These are phyloP conservation scores for Blennius ocellaris DNA, from an alignment of 2,113 vertebrate genomes.

Conservation along the genomic window DNA sequence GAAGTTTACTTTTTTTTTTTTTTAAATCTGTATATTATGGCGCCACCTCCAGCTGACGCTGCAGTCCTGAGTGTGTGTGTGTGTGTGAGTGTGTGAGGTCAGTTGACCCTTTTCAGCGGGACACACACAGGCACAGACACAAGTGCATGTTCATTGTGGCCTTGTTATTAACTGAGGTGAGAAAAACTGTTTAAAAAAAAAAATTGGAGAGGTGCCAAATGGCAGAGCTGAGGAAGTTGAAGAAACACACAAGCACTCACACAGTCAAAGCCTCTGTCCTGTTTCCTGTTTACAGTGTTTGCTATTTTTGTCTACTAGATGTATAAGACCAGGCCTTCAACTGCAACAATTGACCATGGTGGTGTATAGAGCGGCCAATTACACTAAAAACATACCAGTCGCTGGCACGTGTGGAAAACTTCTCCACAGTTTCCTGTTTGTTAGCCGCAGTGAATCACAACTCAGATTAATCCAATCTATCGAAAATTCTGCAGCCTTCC, in stretches of 20 bases:
- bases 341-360: slow-evolving; percentile 63
- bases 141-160: not conserved
- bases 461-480: not conserved
- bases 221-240: slow-evolving; percentile 37
- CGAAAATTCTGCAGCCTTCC: too few species aligned
- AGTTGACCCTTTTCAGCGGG: not conserved
- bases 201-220: slow-evolving; percentile 33
- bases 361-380: not conserved
- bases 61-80: slow-evolving; percentile 11
- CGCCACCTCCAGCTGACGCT: slow-evolving; percentile 29
- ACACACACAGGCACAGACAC: slow-evolving; percentile 1
- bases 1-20: slow-evolving; percentile 10
- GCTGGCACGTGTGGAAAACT: not conserved
- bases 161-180: slow-evolving; percentile 17
- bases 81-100: slow-evolving; percentile 25
- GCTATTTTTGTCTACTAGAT: slow-evolving; percentile 63
- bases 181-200: not conserved
- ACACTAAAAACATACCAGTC: slow-evolving; percentile 5
- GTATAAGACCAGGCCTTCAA: slow-evolving; percentile 47
- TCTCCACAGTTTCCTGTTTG: slow-evolving; percentile 38
- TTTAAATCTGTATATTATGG: slow-evolving; percentile 9
- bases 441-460: not conserved
- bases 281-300: slow-evolving; percentile 83
- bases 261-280: slow-evolving; percentile 50
- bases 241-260: slow-evolving; percentile 27